A percentile compares a stretch with the other conserved stretches of the same genome.
phyloP scores from a whole-genome alignment of 2,888 invertebrate genomes.

The Ischnus inquisitorius region DNA sequence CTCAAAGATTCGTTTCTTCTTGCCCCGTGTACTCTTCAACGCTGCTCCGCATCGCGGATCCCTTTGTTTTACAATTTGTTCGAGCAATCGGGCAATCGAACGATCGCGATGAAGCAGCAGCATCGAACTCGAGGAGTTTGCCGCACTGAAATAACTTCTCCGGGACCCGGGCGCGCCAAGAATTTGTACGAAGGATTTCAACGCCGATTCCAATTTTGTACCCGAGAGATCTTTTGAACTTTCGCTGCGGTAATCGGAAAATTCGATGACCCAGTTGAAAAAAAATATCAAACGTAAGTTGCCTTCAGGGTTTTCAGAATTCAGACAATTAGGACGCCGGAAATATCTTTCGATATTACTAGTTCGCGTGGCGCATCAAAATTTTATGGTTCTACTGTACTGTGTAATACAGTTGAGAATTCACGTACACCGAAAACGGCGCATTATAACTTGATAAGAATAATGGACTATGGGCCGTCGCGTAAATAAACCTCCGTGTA shows the following conservation, averaged over 20 bases:
- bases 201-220: neutral
- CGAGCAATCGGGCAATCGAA: constrained; percentile 41
- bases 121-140: constrained; percentile 8
- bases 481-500: constrained; percentile 10
- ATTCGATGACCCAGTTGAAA: neutral
- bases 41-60: constrained; percentile 8
- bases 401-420: neutral
- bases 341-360: neutral
- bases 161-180: neutral
- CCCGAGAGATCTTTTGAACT: neutral
- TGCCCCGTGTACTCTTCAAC: constrained; percentile 18
- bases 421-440: neutral
- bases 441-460: neutral
- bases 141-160: constrained; percentile 17
- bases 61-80: constrained; percentile 55
- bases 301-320: no score
- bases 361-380: neutral
- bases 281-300: neutral
- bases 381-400: neutral
- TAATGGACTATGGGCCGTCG: neutral
- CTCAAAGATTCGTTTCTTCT: constrained; percentile 9
- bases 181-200: neutral
- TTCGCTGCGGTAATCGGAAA: neutral
- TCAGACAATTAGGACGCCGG: neutral
- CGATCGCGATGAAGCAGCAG: constrained; percentile 35